Evolutionary conservation across 2,888 invertebrate species (phyloP).

Genomic region (Drosophila greeni): DNA sequence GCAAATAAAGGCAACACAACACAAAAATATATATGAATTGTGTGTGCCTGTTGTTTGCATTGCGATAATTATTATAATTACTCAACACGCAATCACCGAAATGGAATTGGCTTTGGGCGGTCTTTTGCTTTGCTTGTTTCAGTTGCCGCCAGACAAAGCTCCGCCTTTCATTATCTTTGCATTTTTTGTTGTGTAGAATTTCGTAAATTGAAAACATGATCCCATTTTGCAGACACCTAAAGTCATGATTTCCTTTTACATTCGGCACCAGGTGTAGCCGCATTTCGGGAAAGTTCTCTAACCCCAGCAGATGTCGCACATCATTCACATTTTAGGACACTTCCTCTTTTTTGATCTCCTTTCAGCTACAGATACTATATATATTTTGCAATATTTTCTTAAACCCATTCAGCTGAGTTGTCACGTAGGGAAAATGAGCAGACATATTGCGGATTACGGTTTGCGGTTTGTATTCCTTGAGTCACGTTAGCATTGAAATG

Average conservation of each 20-base stretch:
- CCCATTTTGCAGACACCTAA: background rate
- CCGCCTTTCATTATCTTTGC: conserved; percentile 7
- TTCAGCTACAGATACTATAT: background rate
- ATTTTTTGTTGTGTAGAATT: background rate
- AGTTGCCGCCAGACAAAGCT: conserved; percentile 11
- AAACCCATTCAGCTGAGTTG: conserved; percentile 24
- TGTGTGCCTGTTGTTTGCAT: conserved; percentile 19
- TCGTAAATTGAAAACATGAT: conserved; percentile 6
- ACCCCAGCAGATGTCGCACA: conserved; percentile 28
- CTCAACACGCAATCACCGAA: conserved; percentile 37
- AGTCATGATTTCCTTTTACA: conserved; percentile 12
- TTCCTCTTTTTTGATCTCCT: conserved; percentile 23
- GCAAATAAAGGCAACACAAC: conserved; percentile 33
- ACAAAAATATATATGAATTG: conserved; percentile 13
- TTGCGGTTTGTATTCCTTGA: conserved; percentile 18
- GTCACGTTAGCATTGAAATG: conserved; percentile 17
- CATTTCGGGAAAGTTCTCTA: conserved; percentile 26
- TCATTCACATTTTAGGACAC: conserved; percentile 32
- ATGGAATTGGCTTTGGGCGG: conserved; percentile 20
- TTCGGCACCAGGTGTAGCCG: conserved; percentile 16
- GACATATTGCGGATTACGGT: conserved; percentile 30
- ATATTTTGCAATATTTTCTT: conserved; percentile 5
- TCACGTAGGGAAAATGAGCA: conserved; percentile 22
- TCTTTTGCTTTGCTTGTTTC: conserved; percentile 1
- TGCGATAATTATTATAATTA: conserved; percentile 54